Conservation (phyloP, 2,797 vertebrate species). For the Carapus acus region DNA sequence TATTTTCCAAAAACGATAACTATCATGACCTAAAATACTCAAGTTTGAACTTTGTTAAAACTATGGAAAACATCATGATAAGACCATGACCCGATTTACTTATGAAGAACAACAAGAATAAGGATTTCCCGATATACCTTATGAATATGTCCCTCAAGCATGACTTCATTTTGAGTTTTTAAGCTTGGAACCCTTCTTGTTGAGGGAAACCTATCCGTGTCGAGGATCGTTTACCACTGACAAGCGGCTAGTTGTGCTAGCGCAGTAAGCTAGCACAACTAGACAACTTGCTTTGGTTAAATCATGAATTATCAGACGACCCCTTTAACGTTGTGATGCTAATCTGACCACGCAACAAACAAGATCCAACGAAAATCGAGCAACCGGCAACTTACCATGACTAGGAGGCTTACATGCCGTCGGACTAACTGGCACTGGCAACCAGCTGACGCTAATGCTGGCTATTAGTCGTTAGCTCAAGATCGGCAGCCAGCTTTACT, state of each 20-base stretch:
- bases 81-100: not conserved
- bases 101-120: not conserved
- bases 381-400: not conserved
- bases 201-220: slow-evolving; percentile 44
- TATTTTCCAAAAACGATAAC: slow-evolving; percentile 63
- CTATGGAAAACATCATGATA: slow-evolving; percentile 13
- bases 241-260: slow-evolving; percentile 50
- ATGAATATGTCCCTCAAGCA: not conserved
- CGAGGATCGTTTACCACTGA: slow-evolving; percentile 25
- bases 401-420: slow-evolving; percentile 30
- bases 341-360: not conserved
- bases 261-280: slow-evolving; percentile 32
- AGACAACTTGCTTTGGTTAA: slow-evolving; percentile 13
- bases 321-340: slow-evolving; percentile 31
- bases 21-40: slow-evolving; percentile 9
- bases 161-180: slow-evolving; percentile 41
- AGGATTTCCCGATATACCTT: no score
- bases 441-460: slow-evolving; percentile 63
- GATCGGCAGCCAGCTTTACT: slow-evolving; percentile 57
- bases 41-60: slow-evolving; percentile 47
- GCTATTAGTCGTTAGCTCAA: slow-evolving; percentile 56
- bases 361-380: not conserved
- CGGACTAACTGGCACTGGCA: slow-evolving; percentile 52
- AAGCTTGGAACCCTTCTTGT: slow-evolving; percentile 53
- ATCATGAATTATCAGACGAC: slow-evolving; percentile 33